Conservation (phyloP, 2,888 invertebrate species). For the Lydus trimaculatus region DNA sequence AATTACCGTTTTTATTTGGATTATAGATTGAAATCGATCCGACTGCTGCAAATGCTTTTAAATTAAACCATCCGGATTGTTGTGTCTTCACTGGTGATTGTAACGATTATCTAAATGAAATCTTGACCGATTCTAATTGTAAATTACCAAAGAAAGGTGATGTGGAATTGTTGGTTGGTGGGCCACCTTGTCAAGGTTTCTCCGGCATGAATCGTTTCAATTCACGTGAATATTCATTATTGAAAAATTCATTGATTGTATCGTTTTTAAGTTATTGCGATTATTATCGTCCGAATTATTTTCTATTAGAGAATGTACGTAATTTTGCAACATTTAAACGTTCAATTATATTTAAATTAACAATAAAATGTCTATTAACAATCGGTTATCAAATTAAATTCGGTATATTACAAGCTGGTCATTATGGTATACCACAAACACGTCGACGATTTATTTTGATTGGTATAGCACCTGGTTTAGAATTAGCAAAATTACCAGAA, state of each 20-base stretch:
- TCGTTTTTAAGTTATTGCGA: constrained; percentile 86
- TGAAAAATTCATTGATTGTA: constrained; percentile 85
- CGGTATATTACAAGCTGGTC: constrained; percentile 86
- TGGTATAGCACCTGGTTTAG: constrained; percentile 82
- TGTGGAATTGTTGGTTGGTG: constrained; percentile 84
- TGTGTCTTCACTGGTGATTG: constrained; percentile 85
- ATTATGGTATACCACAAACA: constrained; percentile 86
- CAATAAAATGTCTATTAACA: constrained; percentile 74
- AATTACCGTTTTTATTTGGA: not conserved
- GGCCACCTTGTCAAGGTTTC: constrained; percentile 90
- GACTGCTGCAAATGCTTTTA: constrained; percentile 80
- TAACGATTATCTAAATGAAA: constrained; percentile 72
- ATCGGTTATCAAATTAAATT: constrained; percentile 91
- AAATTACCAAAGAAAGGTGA: constrained; percentile 76
- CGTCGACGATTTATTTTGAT: constrained; percentile 76
- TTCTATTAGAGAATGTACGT: constrained; percentile 84
- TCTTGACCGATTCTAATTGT: constrained; percentile 66
- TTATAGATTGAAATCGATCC: constrained; percentile 74
- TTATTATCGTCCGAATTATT: constrained; percentile 80
- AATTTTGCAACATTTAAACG: constrained; percentile 86
- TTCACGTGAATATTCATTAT: constrained; percentile 81
- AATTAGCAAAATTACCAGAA: constrained; percentile 78
- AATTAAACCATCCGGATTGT: constrained; percentile 75
- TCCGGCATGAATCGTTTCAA: constrained; percentile 91
- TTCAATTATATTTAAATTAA: constrained; percentile 81